A percentile compares a stretch with the other conserved stretches of the same genome.
These are phyloP conservation scores for Labia minor DNA, from an alignment of 2,888 invertebrate genomes.

Conservation along the genomic window DNA sequence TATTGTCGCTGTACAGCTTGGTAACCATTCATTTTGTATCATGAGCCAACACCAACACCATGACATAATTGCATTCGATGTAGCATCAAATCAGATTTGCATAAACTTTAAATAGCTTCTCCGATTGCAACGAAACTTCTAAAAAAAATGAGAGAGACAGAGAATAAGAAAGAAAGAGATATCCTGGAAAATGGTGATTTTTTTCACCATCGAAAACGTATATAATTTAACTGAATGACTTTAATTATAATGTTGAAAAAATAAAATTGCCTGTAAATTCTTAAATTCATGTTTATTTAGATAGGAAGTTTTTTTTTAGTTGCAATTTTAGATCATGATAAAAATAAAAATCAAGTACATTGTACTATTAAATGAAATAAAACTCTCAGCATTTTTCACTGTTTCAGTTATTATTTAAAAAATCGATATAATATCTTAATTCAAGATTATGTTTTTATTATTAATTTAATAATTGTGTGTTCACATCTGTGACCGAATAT, in stretches of 20 bases:
- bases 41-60: not conserved
- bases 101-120: slow-evolving; percentile 7
- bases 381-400: too few relatives aligned
- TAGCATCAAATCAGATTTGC: not conserved
- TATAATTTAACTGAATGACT: slow-evolving; percentile 2
- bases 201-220: not conserved
- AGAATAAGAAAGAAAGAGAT: not conserved
- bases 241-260: not conserved
- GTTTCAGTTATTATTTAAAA: too few relatives aligned
- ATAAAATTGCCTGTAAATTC: not conserved
- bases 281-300: not conserved
- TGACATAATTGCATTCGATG: not conserved
- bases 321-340: not conserved
- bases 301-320: not conserved
- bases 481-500: too few relatives aligned
- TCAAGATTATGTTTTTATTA: too few relatives aligned
- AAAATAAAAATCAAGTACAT: not conserved
- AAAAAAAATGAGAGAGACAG: too few relatives aligned
- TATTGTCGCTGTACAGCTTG: not conserved
- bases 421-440: too few relatives aligned
- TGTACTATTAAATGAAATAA: too few relatives aligned
- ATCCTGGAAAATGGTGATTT: not conserved
- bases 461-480: too few relatives aligned
- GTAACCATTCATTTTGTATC: not conserved
- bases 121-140: not conserved